Evolutionary conservation across 2,888 invertebrate genomes (phyloP).

Genomic region (Nowickia ferox): DNA sequence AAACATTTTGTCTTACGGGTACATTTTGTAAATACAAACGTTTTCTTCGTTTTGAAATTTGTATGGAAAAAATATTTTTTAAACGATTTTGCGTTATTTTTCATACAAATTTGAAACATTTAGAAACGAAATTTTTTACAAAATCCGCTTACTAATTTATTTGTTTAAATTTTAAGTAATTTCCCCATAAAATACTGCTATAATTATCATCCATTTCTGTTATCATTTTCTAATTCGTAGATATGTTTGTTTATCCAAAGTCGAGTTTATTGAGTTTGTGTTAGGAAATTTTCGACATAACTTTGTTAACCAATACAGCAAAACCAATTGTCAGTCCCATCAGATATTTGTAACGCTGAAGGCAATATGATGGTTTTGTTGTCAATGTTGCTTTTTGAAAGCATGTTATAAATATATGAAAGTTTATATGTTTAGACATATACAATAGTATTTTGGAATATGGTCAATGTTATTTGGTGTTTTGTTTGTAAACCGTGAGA

Average conservation of each 20-base stretch:
- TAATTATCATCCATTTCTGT: neutral
- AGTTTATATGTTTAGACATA: neutral
- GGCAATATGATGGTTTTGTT: conserved; percentile 51
- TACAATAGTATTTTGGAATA: neutral
- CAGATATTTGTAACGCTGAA: conserved; percentile 60
- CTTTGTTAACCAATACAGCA: conserved; percentile 62
- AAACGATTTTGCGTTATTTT: too few species aligned
- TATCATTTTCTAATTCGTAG: neutral
- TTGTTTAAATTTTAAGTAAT: too few species aligned
- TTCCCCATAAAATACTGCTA: neutral
- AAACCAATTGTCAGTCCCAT: conserved; percentile 62
- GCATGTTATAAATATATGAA: neutral
- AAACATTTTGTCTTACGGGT: too few species aligned
- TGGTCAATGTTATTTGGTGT: conserved; percentile 14
- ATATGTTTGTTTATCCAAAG: neutral
- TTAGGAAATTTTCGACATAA: conserved; percentile 48
- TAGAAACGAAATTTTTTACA: too few species aligned
- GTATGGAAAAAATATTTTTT: too few species aligned
- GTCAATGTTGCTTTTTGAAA: conserved; percentile 14
- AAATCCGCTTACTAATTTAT: too few species aligned
- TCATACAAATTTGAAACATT: too few species aligned
- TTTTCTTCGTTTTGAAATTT: too few species aligned
- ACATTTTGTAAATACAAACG: too few species aligned
- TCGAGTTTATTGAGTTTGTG: conserved; percentile 13
- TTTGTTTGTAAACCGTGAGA: neutral